Evolutionary conservation across 2,797 vertebrate genomes (phyloP).

Genomic region (Lagodon rhomboides): DNA sequence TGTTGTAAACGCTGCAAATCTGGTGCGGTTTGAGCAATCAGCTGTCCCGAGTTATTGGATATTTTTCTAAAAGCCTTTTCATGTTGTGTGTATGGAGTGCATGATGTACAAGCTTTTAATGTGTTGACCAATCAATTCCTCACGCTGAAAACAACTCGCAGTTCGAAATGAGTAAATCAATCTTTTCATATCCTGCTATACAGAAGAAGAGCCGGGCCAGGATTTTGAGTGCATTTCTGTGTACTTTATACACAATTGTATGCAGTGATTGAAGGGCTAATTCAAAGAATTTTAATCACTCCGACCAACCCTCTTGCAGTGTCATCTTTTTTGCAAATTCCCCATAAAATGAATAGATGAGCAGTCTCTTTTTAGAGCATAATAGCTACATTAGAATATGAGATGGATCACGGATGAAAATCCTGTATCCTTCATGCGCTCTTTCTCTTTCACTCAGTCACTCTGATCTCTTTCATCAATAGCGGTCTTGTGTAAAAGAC

Average conservation of each 20-base stretch:
- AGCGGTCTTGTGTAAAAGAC: conserved; percentile 57
- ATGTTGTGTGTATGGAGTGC: conserved; percentile 63
- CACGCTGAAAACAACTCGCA: conserved; percentile 54
- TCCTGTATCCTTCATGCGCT: conserved; percentile 66
- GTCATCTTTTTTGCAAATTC: conserved; percentile 78
- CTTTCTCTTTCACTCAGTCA: conserved; percentile 61
- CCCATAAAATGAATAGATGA: conserved; percentile 80
- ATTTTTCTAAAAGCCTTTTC: conserved; percentile 80
- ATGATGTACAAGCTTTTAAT: conserved; percentile 74
- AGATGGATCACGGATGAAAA: conserved; percentile 77
- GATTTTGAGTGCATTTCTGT: conserved; percentile 79
- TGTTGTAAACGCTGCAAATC: conserved; percentile 61
- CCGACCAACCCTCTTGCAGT: conserved; percentile 69
- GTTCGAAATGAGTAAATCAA: conserved; percentile 77
- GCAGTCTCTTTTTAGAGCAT: conserved; percentile 77
- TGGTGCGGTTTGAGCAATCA: conserved; percentile 49
- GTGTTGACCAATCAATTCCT: conserved; percentile 78
- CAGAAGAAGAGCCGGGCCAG: conserved; percentile 44
- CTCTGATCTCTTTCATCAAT: conserved; percentile 68
- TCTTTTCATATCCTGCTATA: conserved; percentile 69
- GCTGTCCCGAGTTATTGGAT: conserved; percentile 52
- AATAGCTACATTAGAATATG: conserved; percentile 81
- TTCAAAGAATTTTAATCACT: conserved; percentile 79
- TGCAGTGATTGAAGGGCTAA: conserved; percentile 76
- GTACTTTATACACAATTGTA: conserved; percentile 70